These are phyloP conservation scores for Pammene aurita DNA, from an alignment of 2,888 invertebrate genomes.

Conservation along the genomic window DNA sequence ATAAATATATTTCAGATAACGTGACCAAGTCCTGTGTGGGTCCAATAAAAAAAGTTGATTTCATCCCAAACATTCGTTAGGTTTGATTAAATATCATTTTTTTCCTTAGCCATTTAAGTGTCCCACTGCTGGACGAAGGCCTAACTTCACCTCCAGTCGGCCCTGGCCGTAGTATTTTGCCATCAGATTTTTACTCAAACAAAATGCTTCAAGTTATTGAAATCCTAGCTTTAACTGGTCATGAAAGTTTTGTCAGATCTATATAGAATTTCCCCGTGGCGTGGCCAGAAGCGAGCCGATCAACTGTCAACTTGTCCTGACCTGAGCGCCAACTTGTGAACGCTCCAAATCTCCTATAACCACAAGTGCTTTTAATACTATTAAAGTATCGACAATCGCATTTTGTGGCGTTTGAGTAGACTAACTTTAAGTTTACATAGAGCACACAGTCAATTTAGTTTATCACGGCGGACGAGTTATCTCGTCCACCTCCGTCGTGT, in stretches of 20 bases:
- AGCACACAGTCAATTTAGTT: constrained; percentile 16
- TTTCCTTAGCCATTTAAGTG: too few species aligned
- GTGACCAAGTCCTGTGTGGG: too few species aligned
- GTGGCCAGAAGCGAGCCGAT: constrained; percentile 45
- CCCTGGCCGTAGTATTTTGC: too few species aligned
- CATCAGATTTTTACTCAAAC: too few species aligned
- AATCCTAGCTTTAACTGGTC: neutral
- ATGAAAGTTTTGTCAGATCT: neutral
- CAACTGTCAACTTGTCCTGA: constrained; percentile 56
- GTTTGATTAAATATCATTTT: too few species aligned
- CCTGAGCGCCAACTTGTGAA: constrained; percentile 52
- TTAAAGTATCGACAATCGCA: constrained; percentile 56
- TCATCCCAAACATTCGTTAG: too few species aligned
- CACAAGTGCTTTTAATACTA: constrained; percentile 54
- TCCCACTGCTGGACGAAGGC: too few species aligned
- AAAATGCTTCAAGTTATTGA: neutral
- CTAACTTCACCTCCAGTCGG: too few species aligned
- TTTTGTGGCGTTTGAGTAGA: constrained; percentile 44
- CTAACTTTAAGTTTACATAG: constrained; percentile 23
- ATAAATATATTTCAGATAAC: too few species aligned
- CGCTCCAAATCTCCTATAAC: constrained; percentile 53
- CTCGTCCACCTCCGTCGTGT: neutral
- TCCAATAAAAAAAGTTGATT: too few species aligned
- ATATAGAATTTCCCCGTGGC: constrained; percentile 12
- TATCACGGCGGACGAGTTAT: constrained; percentile 11